Evolutionary conservation across 1,140 invertebrate species (phyloP), one percentile per base, ranked within the genome.

Genomic region (Zaprionus davidi): DNA sequence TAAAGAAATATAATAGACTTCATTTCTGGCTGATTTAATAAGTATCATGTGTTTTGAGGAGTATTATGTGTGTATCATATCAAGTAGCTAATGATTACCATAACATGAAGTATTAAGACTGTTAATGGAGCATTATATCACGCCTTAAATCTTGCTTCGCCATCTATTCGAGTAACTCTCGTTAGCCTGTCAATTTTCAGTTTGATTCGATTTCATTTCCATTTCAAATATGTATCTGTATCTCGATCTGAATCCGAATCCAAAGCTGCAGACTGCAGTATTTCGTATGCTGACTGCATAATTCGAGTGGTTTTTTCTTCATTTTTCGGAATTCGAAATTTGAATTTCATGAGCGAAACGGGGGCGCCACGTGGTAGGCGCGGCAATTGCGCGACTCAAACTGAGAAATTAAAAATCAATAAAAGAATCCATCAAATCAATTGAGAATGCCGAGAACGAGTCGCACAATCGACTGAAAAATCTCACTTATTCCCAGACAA

Each of bases 341-440:
- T 79, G 71, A 88, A 90, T 74, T 87, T 87, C 78, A 83, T 70
- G 81, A 84, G 70, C 53, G 31, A 38, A 31, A 15, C n/a, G 17
- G 53, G 26, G 44, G 12, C 12, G 56, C 22, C 46, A 13, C 46
- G 46, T 51, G 20, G 68, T 41, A 57, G 63, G 66, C 38, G 49
- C 44, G 76, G 41, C 51, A 56, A 63, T 70, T 82, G 63, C 67
- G 68, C 70, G 74, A 74, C 71, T 65, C 15, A 80, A 72, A 80
- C 78, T 74, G 90, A 88, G 63, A 85, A 90, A 88, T 90, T 88
- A 88, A 90, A 88, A 88, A 88, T 88, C 85, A 79, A 88, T 88
- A 90, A 88, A 88, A 68, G 46, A 71, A 75, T 69, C 53, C 62
- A 51, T 51, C 20, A 13, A 51, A 51, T 51, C 46, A 44, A 41